These are phyloP conservation scores for Fukomys damarensis DNA, from an alignment of 2,113 vertebrate species.

Conservation along the genomic window DNA sequence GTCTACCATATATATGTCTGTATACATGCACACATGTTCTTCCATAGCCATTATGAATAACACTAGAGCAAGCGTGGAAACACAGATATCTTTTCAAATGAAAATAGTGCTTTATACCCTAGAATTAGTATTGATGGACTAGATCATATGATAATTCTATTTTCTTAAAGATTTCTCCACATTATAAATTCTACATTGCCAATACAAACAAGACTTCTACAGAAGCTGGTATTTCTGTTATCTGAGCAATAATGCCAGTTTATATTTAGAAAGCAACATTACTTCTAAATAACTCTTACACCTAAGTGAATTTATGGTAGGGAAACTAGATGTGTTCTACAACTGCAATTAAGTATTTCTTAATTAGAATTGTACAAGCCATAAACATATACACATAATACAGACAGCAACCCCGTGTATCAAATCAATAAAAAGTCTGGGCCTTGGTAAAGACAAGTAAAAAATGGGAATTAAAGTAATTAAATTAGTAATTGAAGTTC, in stretches of 20 bases:
- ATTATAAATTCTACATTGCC: background rate
- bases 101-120: background rate
- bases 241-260: background rate
- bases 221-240: background rate
- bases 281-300: background rate
- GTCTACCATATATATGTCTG: background rate
- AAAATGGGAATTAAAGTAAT: background rate
- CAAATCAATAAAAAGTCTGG: background rate
- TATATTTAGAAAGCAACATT: background rate
- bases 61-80: background rate
- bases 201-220: background rate
- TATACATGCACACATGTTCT: background rate
- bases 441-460: background rate
- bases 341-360: background rate
- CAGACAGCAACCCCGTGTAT: background rate
- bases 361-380: conserved; percentile 25
- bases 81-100: background rate
- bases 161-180: background rate
- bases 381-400: background rate
- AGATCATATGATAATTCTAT: background rate
- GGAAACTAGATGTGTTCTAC: background rate
- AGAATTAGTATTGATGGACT: background rate
- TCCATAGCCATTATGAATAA: background rate
- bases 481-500: conserved; percentile 5
- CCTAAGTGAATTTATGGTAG: background rate